Percentiles rank a stretch among this genome's conserved stretches.
Evolutionary conservation across 1,140 invertebrate genomes (phyloP).

Genomic region (Drosophila obscura): DNA sequence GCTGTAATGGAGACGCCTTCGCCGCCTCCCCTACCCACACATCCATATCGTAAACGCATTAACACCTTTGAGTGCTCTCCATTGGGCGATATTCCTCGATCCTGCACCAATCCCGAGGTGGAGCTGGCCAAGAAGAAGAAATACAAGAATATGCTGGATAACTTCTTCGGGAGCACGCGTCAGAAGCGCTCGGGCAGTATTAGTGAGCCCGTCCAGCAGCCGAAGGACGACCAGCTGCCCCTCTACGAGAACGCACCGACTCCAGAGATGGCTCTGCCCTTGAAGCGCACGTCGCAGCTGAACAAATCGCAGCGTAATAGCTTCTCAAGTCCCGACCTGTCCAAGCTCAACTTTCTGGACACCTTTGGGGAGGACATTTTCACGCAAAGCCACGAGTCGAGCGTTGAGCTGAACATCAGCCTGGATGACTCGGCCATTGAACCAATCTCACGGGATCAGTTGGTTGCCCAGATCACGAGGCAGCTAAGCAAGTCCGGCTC

Average conservation of each 20-base stretch:
- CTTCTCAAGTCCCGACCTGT: conserved; percentile 81
- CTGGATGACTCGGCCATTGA: conserved; percentile 68
- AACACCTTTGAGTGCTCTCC: conserved; percentile 67
- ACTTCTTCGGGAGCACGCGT: conserved; percentile 56
- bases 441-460: conserved; percentile 24
- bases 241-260: conserved; percentile 64
- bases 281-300: conserved; percentile 36
- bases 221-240: conserved; percentile 8
- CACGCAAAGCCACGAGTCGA: conserved; percentile 30
- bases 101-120: conserved; percentile 78
- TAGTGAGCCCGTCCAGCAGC: conserved; percentile 38
- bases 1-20: conserved; percentile 64
- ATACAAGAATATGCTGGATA: conserved; percentile 76
- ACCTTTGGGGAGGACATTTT: conserved; percentile 57
- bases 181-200: conserved; percentile 71
- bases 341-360: conserved; percentile 74
- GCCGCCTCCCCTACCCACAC: conserved; percentile 68
- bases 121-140: conserved; percentile 82
- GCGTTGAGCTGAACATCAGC: conserved; percentile 67
- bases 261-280: conserved; percentile 32
- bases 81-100: conserved; percentile 66
- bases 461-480: conserved; percentile 46
- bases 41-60: conserved; percentile 65
- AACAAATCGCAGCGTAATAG: conserved; percentile 73
- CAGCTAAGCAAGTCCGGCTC: conserved; percentile 58